Percentiles rank a stretch among this genome's conserved stretches.
Evolutionary conservation across 2,888 invertebrate genomes (phyloP).

Genomic region (Netelia melanura): DNA sequence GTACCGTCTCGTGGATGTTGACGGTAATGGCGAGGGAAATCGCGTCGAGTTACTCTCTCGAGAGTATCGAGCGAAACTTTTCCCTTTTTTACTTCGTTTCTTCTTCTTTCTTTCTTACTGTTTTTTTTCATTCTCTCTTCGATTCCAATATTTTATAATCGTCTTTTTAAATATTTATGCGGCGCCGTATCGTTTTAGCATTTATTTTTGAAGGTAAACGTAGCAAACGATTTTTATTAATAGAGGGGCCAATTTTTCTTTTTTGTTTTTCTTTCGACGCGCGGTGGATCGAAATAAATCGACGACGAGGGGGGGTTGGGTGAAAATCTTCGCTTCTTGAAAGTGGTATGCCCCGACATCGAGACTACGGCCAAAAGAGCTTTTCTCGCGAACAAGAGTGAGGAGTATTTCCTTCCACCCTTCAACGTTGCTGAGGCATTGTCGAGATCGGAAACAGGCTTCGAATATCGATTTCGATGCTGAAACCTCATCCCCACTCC

Average conservation of each 20-base stretch:
- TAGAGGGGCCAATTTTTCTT: background rate
- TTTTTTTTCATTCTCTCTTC: background rate
- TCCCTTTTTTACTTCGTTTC: conserved; percentile 15
- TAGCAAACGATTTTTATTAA: too few species aligned
- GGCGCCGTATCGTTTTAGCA: background rate
- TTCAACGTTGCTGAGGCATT: conserved; percentile 22
- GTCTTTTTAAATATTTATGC: background rate
- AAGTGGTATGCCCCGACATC: background rate
- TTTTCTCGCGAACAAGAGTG: conserved; percentile 2
- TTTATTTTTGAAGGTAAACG: background rate
- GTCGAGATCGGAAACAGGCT: conserved; percentile 57
- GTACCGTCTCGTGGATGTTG: conserved; percentile 66
- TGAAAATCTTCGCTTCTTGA: background rate
- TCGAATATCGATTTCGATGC: conserved; percentile 62
- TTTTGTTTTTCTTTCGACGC: background rate
- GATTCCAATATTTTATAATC: background rate
- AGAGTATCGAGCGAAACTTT: conserved; percentile 57
- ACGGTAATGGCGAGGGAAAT: conserved; percentile 69
- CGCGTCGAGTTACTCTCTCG: conserved; percentile 55
- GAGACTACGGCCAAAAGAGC: background rate
- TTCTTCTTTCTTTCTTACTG: conserved; percentile 4
- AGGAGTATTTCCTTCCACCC: conserved; percentile 35
- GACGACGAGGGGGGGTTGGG: too few species aligned
- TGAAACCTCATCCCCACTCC: conserved; percentile 14
- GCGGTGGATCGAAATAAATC: too few species aligned